A percentile compares a stretch with the other conserved stretches of the same genome.
Evolutionary conservation across 2,113 vertebrate genomes (phyloP).

Genomic region (Notarius quadriscutis): DNA sequence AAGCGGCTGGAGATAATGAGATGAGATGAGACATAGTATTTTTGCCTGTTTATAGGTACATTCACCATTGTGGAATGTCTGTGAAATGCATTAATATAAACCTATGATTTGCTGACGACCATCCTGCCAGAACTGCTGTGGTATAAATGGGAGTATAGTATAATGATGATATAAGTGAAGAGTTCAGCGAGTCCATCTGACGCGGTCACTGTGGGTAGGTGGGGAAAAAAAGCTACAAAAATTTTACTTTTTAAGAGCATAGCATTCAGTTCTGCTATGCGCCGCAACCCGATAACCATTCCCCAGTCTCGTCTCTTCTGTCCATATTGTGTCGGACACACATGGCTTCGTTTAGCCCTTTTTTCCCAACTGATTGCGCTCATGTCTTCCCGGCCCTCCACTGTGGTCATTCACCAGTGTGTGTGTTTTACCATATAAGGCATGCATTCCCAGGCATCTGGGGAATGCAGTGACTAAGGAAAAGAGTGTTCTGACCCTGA

Average conservation of each 20-base stretch:
- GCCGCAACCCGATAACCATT: not conserved
- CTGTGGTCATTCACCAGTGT: slow-evolving; percentile 62
- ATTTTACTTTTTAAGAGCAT: not conserved
- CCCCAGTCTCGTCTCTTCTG: not conserved
- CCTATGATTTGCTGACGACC: not conserved
- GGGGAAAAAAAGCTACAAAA: not conserved
- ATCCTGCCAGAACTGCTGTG: not conserved
- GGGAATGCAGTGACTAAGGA: slow-evolving; percentile 66
- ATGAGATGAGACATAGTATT: not conserved
- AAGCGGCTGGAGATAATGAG: no score
- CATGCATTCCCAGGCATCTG: slow-evolving; percentile 57
- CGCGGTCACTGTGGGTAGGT: not conserved
- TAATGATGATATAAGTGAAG: not conserved
- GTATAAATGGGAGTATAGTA: not conserved
- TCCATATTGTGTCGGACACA: slow-evolving; percentile 60
- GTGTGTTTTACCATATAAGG: slow-evolving; percentile 75
- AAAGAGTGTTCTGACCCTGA: slow-evolving; percentile 57
- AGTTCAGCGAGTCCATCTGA: slow-evolving; percentile 4
- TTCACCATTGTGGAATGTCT: not conserved
- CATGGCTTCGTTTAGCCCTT: slow-evolving; percentile 72
- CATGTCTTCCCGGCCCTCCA: slow-evolving; percentile 59
- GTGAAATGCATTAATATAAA: not conserved
- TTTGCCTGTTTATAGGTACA: not conserved
- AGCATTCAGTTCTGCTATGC: slow-evolving; percentile 13
- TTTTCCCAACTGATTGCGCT: slow-evolving; percentile 60